Base-by-base conservation (phyloP, 2,888 invertebrate species). In the Calameuta idolon region DNA sequence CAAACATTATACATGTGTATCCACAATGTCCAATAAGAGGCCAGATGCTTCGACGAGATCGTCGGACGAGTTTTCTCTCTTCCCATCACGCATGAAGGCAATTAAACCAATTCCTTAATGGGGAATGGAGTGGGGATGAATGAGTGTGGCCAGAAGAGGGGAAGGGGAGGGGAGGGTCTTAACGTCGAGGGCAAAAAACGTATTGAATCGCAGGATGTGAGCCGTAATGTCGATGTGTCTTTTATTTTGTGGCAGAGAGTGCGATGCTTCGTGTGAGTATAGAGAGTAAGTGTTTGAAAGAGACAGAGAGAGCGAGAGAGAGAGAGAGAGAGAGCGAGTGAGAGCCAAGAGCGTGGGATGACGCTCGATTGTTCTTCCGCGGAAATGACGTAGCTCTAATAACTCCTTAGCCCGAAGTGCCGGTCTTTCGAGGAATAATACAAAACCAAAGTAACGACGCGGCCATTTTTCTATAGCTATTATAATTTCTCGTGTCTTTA, bases 161-260 rank as follows among this genome's bases (percentile, higher is more conserved):
- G n/a, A n/a, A n/a, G n/a, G 37, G 68, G 55, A n/a, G 12, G 74
- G 74, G 75, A 55, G 76, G 37, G 34, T n/a, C 5, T 31, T 71
- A 35, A 71, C 73, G 74, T 79, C 76, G 79, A 78, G 84, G 83
- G 85, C 85, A 88, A 87, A 87, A 86, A 84, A 85, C 83, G 84
- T 76, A 79, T 85, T 90, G 90, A 91, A 91, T 91, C 87, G 88
- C 91, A 91, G 91, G 91, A 91, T 91, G 91, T 91, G 90, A 90
- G 87, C 86, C 40, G 40, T 15, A 40, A 40, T 40, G 40, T 40
- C 40, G 40, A 40, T 40, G 40, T 40, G 40, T 15, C 40, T 40
- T 40, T 15, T 40, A 40, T 40, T 40, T 40, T 40, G 40, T 40
- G 15, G 40, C 40, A 5, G 40, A 40, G 40, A 15, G 15, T 5